Conservation (phyloP, 2,888 invertebrate species). For the Melolontha melolontha region DNA sequence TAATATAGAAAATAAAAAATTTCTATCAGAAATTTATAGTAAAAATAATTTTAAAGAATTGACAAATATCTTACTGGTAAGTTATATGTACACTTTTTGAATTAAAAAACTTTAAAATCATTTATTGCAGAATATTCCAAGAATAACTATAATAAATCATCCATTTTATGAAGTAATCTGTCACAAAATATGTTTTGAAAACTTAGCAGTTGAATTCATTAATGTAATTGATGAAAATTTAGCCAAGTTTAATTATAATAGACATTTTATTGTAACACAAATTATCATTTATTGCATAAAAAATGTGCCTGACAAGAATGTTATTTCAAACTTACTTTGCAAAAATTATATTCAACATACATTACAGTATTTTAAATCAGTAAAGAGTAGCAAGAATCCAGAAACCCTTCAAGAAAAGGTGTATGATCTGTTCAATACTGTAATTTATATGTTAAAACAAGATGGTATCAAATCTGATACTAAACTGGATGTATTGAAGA, state of each 20-base stretch:
- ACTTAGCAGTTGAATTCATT: slow-evolving; percentile 71
- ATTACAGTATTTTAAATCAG: slow-evolving; percentile 73
- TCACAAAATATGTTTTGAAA: slow-evolving; percentile 67
- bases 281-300: slow-evolving; percentile 71
- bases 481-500: slow-evolving; percentile 72
- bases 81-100: slow-evolving; percentile 50
- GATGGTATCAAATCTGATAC: slow-evolving; percentile 67
- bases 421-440: slow-evolving; percentile 68
- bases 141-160: slow-evolving; percentile 71
- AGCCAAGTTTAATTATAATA: slow-evolving; percentile 70
- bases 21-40: slow-evolving; percentile 71
- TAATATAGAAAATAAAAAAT: slow-evolving; percentile 67
- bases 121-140: slow-evolving; percentile 70
- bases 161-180: slow-evolving; percentile 75
- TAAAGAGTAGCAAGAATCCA: slow-evolving; percentile 71
- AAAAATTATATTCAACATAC: slow-evolving; percentile 75
- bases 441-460: slow-evolving; percentile 67
- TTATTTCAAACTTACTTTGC: slow-evolving; percentile 72
- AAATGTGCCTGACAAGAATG: slow-evolving; percentile 63
- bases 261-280: slow-evolving; percentile 72
- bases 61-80: slow-evolving; percentile 74
- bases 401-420: slow-evolving; percentile 71
- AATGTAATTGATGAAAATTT: slow-evolving; percentile 66
- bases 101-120: slow-evolving; percentile 39
- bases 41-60: slow-evolving; percentile 70